These are phyloP conservation scores for Epinephelus cyanopodus DNA, from an alignment of 2,113 vertebrate species.

Conservation along the genomic window DNA sequence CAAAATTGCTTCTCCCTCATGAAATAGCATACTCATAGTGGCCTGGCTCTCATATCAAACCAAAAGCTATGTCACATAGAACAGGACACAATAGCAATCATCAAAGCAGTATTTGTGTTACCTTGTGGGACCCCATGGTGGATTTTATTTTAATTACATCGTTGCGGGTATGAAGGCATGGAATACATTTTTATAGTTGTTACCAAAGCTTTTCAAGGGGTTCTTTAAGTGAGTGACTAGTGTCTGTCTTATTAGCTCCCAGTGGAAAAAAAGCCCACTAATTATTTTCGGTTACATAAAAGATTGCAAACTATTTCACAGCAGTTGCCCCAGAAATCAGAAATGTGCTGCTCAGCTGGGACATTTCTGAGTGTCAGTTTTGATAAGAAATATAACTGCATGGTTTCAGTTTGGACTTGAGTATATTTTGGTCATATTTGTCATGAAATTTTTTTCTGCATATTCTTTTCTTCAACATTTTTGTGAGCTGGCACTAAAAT, in stretches of 20 bases:
- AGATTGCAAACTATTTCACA: slow-evolving; percentile 1
- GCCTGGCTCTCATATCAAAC: neutral
- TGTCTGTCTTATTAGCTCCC: neutral
- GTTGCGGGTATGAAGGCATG: neutral
- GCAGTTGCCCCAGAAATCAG: slow-evolving; percentile 2
- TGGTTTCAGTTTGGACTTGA: neutral
- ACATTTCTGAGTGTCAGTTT: neutral
- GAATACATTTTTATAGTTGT: neutral
- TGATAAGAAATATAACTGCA: too few relatives aligned
- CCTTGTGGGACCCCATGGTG: slow-evolving; percentile 1
- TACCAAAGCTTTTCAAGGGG: neutral
- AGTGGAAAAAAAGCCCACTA: neutral
- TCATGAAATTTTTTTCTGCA: too few relatives aligned
- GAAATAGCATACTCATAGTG: neutral
- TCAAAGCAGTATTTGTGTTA: slow-evolving; percentile 1
- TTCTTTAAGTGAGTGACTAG: neutral
- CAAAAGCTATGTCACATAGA: neutral
- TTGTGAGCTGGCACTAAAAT: too few relatives aligned
- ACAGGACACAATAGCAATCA: slow-evolving; percentile 9
- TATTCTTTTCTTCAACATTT: too few relatives aligned
- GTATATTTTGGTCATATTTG: neutral
- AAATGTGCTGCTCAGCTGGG: neutral
- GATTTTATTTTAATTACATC: slow-evolving; percentile 11
- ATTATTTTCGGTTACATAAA: neutral
- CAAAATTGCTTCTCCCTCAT: slow-evolving; percentile 18